Percentiles rank a stretch among this genome's conserved stretches.
These are phyloP conservation scores for Caenorhabditis sp. DNA, from an alignment of 2,888 invertebrate genomes.

Conservation along the genomic window DNA sequence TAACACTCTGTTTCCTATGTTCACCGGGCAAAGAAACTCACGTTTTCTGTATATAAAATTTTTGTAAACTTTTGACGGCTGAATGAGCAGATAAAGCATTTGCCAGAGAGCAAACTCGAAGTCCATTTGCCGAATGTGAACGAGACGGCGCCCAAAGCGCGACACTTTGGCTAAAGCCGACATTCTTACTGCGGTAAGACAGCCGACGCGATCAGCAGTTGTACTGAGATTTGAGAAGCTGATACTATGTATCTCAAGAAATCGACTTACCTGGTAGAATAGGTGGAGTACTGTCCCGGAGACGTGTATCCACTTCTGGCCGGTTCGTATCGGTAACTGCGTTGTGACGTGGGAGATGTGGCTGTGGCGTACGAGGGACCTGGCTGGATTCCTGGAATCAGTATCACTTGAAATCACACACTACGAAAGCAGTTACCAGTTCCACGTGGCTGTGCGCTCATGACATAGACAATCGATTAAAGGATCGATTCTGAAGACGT, in stretches of 20 bases:
- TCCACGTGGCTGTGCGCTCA: constrained; percentile 48
- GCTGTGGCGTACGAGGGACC: constrained; percentile 51
- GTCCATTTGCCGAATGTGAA: constrained; percentile 85
- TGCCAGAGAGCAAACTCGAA: constrained; percentile 99
- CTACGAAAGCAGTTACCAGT: too few relatives aligned
- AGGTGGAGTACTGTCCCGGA: constrained; percentile 73
- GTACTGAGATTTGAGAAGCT: constrained; percentile 35
- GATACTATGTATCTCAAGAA: not conserved
- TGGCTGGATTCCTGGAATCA: constrained; percentile 62
- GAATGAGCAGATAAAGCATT: constrained; percentile 93
- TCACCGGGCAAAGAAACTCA: too few relatives aligned
- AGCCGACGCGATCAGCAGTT: constrained; percentile 65
- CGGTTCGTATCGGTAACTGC: constrained; percentile 57
- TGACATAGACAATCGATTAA: constrained; percentile 38
- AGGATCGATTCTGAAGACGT: constrained; percentile 1
- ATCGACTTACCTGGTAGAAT: constrained; percentile 45
- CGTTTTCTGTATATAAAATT: constrained; percentile 98
- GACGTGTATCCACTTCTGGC: constrained; percentile 73
- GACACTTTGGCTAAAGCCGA: constrained; percentile 75
- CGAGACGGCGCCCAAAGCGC: constrained; percentile 74
- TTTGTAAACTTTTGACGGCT: constrained; percentile 94
- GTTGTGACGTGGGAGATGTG: constrained; percentile 50
- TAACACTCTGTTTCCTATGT: too few relatives aligned
- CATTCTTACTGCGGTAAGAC: constrained; percentile 77
- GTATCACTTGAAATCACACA: too few relatives aligned